phyloP scores from a whole-genome alignment of 2,113 vertebrate genomes.

The Sebastes fasciatus region DNA sequence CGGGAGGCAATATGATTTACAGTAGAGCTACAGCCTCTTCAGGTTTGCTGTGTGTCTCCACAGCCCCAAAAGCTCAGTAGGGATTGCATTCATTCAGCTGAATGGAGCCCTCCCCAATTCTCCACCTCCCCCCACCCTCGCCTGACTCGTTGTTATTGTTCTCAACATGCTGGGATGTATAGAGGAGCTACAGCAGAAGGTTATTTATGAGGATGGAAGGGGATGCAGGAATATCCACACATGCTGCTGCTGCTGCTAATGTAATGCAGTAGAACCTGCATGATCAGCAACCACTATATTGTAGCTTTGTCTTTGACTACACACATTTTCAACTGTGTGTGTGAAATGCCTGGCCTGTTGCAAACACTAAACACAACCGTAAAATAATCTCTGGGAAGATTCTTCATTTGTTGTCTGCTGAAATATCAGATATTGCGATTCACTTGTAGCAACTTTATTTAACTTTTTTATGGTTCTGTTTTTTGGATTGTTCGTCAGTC shows the following conservation, averaged over 20 bases:
- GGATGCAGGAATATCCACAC: background rate
- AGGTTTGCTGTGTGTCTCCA: constrained; percentile 57
- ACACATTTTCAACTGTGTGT: no score
- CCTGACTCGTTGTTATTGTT: constrained; percentile 40
- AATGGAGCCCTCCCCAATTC: constrained; percentile 1
- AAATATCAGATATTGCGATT: background rate
- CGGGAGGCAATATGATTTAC: constrained; percentile 69
- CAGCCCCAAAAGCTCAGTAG: constrained; percentile 47
- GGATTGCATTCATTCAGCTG: constrained; percentile 60
- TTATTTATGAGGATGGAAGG: constrained; percentile 8
- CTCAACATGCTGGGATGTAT: constrained; percentile 3
- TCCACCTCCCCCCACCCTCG: no score
- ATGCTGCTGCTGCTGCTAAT: background rate
- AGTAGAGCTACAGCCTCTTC: constrained; percentile 65
- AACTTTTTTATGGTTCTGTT: background rate
- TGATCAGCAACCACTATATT: background rate
- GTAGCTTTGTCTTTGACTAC: background rate
- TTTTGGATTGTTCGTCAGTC: no score
- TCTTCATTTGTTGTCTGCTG: background rate
- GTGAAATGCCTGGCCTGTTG: background rate
- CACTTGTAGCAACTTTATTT: background rate
- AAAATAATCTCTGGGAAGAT: background rate
- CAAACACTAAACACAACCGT: background rate
- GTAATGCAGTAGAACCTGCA: background rate
- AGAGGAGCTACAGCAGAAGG: constrained; percentile 28